These are phyloP conservation scores for Argopecten irradians DNA, from an alignment of 1,140 invertebrate species.

Conservation along the genomic window DNA sequence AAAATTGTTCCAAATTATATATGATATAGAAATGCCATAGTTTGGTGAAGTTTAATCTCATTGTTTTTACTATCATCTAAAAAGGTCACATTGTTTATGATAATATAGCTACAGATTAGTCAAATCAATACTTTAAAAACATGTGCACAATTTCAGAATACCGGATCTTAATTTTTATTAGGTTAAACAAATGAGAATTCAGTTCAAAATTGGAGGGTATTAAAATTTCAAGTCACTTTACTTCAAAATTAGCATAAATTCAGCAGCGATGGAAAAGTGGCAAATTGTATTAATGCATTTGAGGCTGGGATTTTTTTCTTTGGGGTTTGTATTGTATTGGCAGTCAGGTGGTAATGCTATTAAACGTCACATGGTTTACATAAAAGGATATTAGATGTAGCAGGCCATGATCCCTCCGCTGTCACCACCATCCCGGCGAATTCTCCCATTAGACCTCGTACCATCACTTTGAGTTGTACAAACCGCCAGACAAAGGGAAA, in stretches of 20 bases:
- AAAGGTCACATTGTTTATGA: neutral
- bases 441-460: neutral
- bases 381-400: neutral
- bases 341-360: neutral
- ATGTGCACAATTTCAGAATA: neutral
- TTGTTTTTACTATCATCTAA: neutral
- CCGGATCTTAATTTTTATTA: neutral
- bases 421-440: neutral
- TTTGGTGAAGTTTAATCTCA: neutral
- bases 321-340: neutral
- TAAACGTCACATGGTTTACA: slow-evolving; percentile 14
- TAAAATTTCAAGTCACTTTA: neutral
- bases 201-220: slow-evolving; percentile 16
- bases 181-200: neutral
- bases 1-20: too few relatives aligned
- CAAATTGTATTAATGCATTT: neutral
- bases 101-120: neutral
- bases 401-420: neutral
- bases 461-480: neutral
- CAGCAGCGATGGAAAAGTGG: neutral
- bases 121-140: neutral
- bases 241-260: slow-evolving; percentile 12
- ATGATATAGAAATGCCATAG: neutral
- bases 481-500: neutral
- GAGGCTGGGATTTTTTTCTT: neutral